Base-by-base conservation (phyloP, 2,113 vertebrate genomes). In the Eulemur macaco region DNA sequence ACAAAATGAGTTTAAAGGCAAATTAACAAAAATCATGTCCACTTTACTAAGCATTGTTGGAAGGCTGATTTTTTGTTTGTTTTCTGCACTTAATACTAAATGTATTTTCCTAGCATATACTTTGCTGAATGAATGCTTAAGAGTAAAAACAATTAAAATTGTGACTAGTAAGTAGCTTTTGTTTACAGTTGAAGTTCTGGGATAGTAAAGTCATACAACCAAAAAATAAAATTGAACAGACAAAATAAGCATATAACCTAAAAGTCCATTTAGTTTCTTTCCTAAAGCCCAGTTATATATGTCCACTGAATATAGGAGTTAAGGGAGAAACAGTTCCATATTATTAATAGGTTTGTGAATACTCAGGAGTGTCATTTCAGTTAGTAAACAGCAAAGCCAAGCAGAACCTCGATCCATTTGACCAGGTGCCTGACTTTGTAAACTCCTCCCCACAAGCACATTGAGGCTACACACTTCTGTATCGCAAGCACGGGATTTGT, bases 191-290 rank as follows among this genome's bases (percentile, higher is more conserved):
- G 47, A 56, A 68, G 21, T 81, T 91, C 39, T 66, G 27, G 14
- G 74, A 81, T 25, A 86, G 63, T 3, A 91, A 10, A 89, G 47
- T 52, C 6, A 78, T 27, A 29, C 54, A 89, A 91, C 31, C 34
- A 50, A 86, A 96, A 93, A 54, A 23, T 58, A 81, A 88, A 89
- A 86, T 5, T 74, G 64, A 86, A 63, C 27, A 74, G 68, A 94
- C 15, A 64, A 93, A 85, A 66, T 66, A 73, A 96, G 84, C n/a
- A 63, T 27, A n/a, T 15, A 78, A 68, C 29, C 25, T 95, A 39
- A 69, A 74, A 27, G 34, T 64, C 31, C 11, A 15, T 27, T 81
- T 47, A 93, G 39, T 56, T 64, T 60, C 34, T 50, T 71, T 66
- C 54, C 85, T 80, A 52, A 74, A 90, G 31, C 21, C 14, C 42